These are phyloP conservation scores for Acrocera orbiculus DNA, from an alignment of 2,888 invertebrate genomes.

Conservation along the genomic window DNA sequence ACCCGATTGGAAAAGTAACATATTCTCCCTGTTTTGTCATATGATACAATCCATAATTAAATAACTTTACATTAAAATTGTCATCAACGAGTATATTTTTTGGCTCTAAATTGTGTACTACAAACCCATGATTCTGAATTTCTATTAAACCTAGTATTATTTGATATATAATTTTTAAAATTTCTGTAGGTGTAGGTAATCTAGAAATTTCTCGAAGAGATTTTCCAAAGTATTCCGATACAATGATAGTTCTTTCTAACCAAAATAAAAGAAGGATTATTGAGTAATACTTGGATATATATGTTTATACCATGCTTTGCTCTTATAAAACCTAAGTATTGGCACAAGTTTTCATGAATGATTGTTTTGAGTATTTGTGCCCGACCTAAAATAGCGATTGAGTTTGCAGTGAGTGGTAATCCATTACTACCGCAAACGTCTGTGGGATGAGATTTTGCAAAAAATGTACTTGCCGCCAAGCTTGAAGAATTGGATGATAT, in stretches of 20 bases:
- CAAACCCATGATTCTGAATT: conserved; percentile 53
- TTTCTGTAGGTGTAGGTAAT: conserved; percentile 26
- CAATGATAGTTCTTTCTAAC: conserved; percentile 64
- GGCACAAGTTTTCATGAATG: conserved; percentile 64
- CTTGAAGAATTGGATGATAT: conserved; percentile 15
- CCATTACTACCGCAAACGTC: conserved; percentile 93
- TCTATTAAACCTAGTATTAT: conserved; percentile 52
- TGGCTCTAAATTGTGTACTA: conserved; percentile 63
- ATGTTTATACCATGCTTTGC: conserved; percentile 72
- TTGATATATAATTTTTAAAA: conserved; percentile 52
- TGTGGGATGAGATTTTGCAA: conserved; percentile 75
- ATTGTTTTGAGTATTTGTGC: conserved; percentile 68
- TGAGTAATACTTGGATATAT: neutral
- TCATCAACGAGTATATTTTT: conserved; percentile 66
- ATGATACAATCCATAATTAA: conserved; percentile 83
- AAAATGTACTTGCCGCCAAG: conserved; percentile 77
- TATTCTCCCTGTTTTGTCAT: conserved; percentile 77
- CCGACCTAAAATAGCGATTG: conserved; percentile 79
- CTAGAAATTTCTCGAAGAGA: conserved; percentile 39
- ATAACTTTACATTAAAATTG: conserved; percentile 59
- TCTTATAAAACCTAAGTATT: conserved; percentile 78
- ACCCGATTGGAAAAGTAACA: conserved; percentile 81
- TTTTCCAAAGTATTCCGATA: conserved; percentile 59
- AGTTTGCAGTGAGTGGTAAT: conserved; percentile 87
- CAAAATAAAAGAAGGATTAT: conserved; percentile 10